A percentile compares a stretch with the other conserved stretches of the same genome.
These are phyloP conservation scores for Ctenomys sociabilis DNA, from an alignment of 2,113 vertebrate genomes.

Conservation along the genomic window DNA sequence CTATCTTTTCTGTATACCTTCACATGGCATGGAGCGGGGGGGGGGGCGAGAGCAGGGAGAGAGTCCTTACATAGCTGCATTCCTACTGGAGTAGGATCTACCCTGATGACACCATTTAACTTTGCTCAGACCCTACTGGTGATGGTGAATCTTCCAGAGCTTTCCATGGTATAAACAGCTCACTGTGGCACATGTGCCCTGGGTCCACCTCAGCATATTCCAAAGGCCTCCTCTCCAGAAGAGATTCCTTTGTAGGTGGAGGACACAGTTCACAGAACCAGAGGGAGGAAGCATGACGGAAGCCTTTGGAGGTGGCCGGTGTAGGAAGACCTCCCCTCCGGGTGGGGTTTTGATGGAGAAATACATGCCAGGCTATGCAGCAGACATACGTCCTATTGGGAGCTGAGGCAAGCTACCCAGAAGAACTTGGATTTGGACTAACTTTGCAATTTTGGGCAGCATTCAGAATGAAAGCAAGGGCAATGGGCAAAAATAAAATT, in stretches of 20 bases:
- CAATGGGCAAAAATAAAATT: constrained; percentile 8
- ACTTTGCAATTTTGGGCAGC: background rate
- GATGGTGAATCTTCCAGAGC: background rate
- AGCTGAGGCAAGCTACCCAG: background rate
- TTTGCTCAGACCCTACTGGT: background rate
- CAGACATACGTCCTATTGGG: background rate
- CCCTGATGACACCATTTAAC: background rate
- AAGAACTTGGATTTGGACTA: background rate
- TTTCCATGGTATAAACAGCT: background rate
- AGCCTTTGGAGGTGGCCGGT: background rate
- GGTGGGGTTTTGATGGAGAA: background rate
- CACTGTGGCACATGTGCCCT: background rate
- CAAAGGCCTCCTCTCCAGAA: background rate
- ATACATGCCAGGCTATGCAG: background rate
- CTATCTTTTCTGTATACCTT: background rate
- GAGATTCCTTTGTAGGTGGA: background rate
- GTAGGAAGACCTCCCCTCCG: background rate
- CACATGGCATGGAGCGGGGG: background rate
- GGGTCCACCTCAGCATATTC: background rate
- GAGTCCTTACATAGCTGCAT: background rate
- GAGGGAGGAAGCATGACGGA: too few species aligned
- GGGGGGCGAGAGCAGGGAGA: too few species aligned
- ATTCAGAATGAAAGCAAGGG: background rate
- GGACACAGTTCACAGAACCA: background rate
- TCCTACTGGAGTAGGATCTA: background rate